phyloP scores from a whole-genome alignment of 37 sponge, comb jelly and placozoan species.

The Chondrosia reniformis region DNA sequence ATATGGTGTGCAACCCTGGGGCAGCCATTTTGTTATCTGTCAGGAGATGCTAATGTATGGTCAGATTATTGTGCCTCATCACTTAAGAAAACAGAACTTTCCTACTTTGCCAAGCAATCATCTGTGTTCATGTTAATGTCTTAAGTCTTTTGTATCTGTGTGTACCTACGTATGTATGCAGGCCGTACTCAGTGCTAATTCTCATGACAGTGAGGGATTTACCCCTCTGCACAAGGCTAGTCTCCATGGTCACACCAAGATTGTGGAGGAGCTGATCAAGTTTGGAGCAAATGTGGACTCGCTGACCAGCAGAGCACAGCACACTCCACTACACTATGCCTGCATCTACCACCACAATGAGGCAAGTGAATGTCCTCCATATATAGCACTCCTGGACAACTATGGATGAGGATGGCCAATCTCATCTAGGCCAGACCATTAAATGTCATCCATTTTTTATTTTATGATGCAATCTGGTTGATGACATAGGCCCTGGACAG shows the following conservation, averaged over 20 bases:
- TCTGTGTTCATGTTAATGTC: not conserved
- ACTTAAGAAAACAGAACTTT: no score
- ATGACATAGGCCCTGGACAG: no score
- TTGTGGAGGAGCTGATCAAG: conserved; percentile 53
- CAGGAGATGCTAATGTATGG: no score
- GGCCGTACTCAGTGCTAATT: conserved; percentile 39
- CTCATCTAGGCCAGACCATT: no score
- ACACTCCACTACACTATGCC: conserved; percentile 84
- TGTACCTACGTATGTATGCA: not conserved
- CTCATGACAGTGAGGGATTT: conserved; percentile 47
- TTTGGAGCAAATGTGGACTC: conserved; percentile 58
- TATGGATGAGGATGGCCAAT: no score
- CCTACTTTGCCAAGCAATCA: no score
- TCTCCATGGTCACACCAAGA: conserved; percentile 44
- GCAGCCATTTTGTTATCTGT: no score
- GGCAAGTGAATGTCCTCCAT: conserved; percentile 38
- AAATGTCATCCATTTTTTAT: no score
- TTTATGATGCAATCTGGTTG: no score
- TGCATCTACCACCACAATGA: conserved; percentile 91
- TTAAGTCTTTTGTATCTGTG: not conserved
- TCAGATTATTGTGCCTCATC: no score
- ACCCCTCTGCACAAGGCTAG: conserved; percentile 78
- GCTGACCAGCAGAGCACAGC: conserved; percentile 43
- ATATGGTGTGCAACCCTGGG: no score
- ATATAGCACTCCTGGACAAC: no score